phyloP scores from a whole-genome alignment of 2,888 invertebrate genomes.

The Acleris sparsana region DNA sequence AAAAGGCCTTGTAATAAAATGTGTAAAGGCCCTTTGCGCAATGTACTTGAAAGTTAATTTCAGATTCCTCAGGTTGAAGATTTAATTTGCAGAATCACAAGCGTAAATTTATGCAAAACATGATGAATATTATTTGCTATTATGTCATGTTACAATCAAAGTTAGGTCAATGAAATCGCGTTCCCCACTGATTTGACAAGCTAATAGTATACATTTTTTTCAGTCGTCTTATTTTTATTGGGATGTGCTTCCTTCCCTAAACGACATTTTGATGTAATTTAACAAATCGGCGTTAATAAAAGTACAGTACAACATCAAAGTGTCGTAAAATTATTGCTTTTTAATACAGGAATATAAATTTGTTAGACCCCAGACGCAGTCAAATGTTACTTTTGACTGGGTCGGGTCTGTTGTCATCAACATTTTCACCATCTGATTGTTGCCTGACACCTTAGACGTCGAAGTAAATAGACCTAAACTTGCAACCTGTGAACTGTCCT shows the following conservation, averaged over 20 bases:
- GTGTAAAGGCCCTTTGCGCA: too few species aligned
- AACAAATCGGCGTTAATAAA: too few species aligned
- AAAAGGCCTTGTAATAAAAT: too few species aligned
- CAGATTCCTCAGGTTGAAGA: too few species aligned
- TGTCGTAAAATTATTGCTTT: constrained; percentile 25
- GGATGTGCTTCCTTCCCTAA: constrained; percentile 3
- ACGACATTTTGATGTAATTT: constrained; percentile 13
- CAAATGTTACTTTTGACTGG: constrained; percentile 52
- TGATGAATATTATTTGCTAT: not conserved
- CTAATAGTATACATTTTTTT: constrained; percentile 18
- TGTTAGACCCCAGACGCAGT: constrained; percentile 39
- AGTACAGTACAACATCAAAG: constrained; percentile 5
- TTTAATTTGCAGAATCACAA: too few species aligned
- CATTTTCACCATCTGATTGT: constrained; percentile 65
- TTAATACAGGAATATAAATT: constrained; percentile 12
- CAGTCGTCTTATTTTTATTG: constrained; percentile 25
- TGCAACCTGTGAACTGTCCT: constrained; percentile 39
- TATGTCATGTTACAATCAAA: not conserved
- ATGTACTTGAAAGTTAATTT: too few species aligned
- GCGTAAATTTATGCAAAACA: not conserved
- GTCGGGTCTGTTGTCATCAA: constrained; percentile 49
- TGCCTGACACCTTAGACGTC: constrained; percentile 65
- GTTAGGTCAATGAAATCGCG: constrained; percentile 30
- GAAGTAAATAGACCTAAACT: constrained; percentile 49
- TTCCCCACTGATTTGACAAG: constrained; percentile 8